Conservation (phyloP, 2,888 invertebrate species). For the Myopa tessellatipennis region DNA sequence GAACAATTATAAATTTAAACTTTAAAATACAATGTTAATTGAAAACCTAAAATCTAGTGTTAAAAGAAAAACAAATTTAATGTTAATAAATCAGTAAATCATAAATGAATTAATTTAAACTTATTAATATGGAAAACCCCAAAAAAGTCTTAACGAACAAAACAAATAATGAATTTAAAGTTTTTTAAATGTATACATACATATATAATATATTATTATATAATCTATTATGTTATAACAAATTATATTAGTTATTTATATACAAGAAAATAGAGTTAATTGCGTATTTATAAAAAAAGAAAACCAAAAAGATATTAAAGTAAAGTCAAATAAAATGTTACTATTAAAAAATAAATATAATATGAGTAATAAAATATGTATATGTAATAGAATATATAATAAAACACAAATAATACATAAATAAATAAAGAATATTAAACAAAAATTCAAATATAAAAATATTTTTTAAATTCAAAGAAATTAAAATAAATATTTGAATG, state of each 20-base stretch:
- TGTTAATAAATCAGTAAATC: too few species aligned
- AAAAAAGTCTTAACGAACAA: too few species aligned
- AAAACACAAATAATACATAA: slow-evolving; percentile 33
- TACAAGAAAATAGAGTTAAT: neutral
- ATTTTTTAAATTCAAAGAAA: slow-evolving; percentile 26
- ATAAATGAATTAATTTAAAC: too few species aligned
- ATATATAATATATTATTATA: neutral
- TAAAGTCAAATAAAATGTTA: neutral
- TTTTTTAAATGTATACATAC: slow-evolving; percentile 2
- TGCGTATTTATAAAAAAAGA: neutral
- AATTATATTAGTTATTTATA: too few species aligned
- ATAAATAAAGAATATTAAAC: slow-evolving; percentile 29
- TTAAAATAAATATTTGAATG: neutral
- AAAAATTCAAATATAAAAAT: slow-evolving; percentile 28
- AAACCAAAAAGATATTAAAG: neutral
- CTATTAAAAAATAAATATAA: neutral
- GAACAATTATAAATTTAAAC: too few species aligned
- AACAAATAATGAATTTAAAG: too few species aligned
- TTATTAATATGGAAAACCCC: too few species aligned
- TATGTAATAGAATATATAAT: slow-evolving; percentile 33
- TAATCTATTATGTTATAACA: too few species aligned
- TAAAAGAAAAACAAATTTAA: too few species aligned
- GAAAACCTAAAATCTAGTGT: too few species aligned
- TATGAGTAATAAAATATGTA: slow-evolving; percentile 5
- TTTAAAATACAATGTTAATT: too few species aligned